Evolutionary conservation across 2,113 vertebrate genomes (phyloP).

Genomic region (Paracanthobrama guichenoti): DNA sequence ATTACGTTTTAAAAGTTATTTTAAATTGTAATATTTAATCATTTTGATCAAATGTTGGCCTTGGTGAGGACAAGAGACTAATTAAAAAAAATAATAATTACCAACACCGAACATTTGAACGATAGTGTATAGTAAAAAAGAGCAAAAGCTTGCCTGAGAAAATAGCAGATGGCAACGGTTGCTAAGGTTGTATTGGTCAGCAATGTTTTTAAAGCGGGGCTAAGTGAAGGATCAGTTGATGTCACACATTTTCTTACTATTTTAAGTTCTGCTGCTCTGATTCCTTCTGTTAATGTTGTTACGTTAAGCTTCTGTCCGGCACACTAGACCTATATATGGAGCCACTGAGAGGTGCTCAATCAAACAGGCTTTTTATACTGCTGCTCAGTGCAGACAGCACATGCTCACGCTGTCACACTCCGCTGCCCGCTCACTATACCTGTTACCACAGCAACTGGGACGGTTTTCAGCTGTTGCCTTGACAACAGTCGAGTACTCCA

Average conservation of each 20-base stretch:
- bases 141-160: neutral
- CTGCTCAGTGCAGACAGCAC: slow-evolving; percentile 22
- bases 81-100: neutral
- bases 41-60: too few relatives aligned
- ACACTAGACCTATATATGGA: slow-evolving; percentile 23
- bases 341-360: neutral
- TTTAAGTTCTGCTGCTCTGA: neutral
- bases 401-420: slow-evolving; percentile 28
- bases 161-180: neutral
- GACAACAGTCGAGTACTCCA: slow-evolving; percentile 60
- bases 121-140: neutral
- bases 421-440: slow-evolving; percentile 40
- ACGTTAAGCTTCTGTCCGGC: neutral
- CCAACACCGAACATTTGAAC: neutral
- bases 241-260: neutral
- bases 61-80: neutral
- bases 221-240: neutral
- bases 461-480: slow-evolving; percentile 65
- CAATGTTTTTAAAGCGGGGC: neutral
- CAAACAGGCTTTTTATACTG: slow-evolving; percentile 10
- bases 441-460: slow-evolving; percentile 60
- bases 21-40: neutral
- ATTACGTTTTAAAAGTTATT: neutral
- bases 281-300: slow-evolving; percentile 11
- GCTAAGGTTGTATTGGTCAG: neutral